Evolutionary conservation across 2,888 invertebrate genomes (phyloP), one percentile per base, ranked within the genome.

Genomic region (Agriotes lineatus): DNA sequence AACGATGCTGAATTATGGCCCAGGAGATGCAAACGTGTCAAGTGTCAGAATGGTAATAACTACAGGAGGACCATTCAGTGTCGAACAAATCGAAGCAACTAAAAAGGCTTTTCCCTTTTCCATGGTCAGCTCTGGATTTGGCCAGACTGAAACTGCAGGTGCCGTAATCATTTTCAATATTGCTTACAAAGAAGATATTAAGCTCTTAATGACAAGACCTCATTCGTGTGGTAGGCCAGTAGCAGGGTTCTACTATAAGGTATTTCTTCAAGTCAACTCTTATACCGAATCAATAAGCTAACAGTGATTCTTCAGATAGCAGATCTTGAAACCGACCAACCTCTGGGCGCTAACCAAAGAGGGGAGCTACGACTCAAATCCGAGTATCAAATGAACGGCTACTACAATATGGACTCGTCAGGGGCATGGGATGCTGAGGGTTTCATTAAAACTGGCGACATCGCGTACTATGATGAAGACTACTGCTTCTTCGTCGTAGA

Each of bases 311-410:
- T 42, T 18, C 16, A 42, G 42, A 42, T 33, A 75, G 82, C 0
- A 84, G 85, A 87, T 65, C 67, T 79, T 1, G 85, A 85, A 18
- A 86, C 85, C 0, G 79, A 82, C 64, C 75, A 84, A 75, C 82
- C 85, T 12, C 70, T 81, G 4, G 86, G 86, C 45, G 84, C 87
- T 1, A 85, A 87, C 66, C 75, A 83, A 20, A 78, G 81, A 2
- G 88, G 88, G 10, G 88, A 89, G 73, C 77, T 89, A 5, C 85
- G 87, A 83, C 22, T 88, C 0, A 86, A 86, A 79, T 85, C 81
- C 1, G 69, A 73, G 18, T 72, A 69, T 37, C 52, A 74, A 20
- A 79, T 83, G 71, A 79, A 85, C 82, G 86, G 84, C 4, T 88
- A 88, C 75, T 85, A 86, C 75, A 85, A 85, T 44, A 72, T 80